These are phyloP conservation scores for Patiria pectinifera DNA, from an alignment of 53 echinoderm and acorn worm genomes.

Conservation along the genomic window DNA sequence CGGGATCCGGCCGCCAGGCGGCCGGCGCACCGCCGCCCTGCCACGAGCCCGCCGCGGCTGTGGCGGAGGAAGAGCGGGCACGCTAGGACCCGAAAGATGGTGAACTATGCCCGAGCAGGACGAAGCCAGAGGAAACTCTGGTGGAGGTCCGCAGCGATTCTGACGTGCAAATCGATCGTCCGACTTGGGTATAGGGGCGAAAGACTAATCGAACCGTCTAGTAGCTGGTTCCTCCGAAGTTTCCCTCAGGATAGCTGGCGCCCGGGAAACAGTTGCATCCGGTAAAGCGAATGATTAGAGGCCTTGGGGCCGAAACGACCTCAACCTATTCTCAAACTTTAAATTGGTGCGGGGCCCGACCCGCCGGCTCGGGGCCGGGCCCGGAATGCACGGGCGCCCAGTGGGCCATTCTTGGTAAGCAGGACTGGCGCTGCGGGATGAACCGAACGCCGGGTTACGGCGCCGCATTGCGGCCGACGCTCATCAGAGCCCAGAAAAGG, in stretches of 20 bases:
- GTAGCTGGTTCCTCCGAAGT: conserved; percentile 96
- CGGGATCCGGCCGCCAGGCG: conserved; percentile 60
- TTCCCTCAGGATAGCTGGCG: conserved; percentile 88
- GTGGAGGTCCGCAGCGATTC: too few relatives aligned
- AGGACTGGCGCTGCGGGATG: conserved; percentile 59
- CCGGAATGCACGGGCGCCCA: conserved; percentile 58
- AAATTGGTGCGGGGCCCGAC: conserved; percentile 81
- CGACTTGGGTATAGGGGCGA: conserved; percentile 85
- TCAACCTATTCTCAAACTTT: conserved; percentile 89
- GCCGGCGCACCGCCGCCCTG: conserved; percentile 78
- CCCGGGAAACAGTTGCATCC: conserved; percentile 35
- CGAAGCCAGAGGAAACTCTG: too few relatives aligned
- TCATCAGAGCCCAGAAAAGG: conserved; percentile 69
- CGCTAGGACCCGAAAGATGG: conserved; percentile 16
- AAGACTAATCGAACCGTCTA: conserved; percentile 95
- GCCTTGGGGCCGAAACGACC: conserved; percentile 69
- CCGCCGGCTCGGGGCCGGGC: conserved; percentile 64
- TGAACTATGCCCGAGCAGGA: too few relatives aligned
- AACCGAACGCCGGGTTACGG: conserved; percentile 69
- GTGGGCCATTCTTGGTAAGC: conserved; percentile 86
- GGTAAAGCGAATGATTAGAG: conserved; percentile 95
- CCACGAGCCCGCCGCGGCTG: conserved; percentile 59
- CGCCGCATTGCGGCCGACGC: conserved; percentile 62
- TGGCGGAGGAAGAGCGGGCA: conserved; percentile 74
- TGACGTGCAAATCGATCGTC: too few relatives aligned